A percentile compares a stretch with the other conserved stretches of the same genome.
phyloP scores from a whole-genome alignment of 2,888 invertebrate species.

The Argyresthia goedartella region DNA sequence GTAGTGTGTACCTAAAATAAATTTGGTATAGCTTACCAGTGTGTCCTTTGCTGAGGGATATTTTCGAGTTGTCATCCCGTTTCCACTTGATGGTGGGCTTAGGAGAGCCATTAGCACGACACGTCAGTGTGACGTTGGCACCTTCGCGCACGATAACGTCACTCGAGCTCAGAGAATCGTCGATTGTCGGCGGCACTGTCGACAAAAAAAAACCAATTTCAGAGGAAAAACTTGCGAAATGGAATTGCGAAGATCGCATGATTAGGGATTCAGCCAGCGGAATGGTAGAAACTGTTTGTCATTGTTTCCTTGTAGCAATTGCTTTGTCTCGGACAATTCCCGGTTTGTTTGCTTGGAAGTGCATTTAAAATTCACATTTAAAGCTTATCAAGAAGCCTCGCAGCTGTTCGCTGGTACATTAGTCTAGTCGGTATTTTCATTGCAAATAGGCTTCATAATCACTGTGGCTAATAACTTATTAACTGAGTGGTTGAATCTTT shows the following conservation, averaged over 20 bases:
- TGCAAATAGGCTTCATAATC: no score
- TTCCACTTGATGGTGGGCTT: constrained; percentile 92
- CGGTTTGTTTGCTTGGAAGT: no score
- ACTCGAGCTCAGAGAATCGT: constrained; percentile 90
- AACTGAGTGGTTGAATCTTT: no score
- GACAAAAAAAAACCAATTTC: not conserved
- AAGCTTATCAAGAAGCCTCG: no score
- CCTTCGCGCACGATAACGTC: constrained; percentile 93
- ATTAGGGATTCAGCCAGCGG: no score
- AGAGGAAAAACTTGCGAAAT: not conserved
- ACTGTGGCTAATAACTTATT: no score
- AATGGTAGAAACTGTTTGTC: no score
- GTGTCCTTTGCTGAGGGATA: constrained; percentile 86
- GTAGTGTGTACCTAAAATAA: not conserved
- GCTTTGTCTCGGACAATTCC: no score
- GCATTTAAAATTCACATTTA: no score
- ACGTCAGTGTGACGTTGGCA: constrained; percentile 88
- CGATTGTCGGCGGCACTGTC: constrained; percentile 93
- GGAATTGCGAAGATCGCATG: no score
- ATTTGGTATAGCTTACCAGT: constrained; percentile 62
- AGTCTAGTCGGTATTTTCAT: not conserved
- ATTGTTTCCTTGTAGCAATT: no score
- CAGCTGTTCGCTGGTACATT: not conserved
- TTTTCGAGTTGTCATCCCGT: constrained; percentile 89
- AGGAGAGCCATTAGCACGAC: constrained; percentile 91